Conservation (phyloP, 1,140 invertebrate species). For the Potamilus streckersoni region DNA sequence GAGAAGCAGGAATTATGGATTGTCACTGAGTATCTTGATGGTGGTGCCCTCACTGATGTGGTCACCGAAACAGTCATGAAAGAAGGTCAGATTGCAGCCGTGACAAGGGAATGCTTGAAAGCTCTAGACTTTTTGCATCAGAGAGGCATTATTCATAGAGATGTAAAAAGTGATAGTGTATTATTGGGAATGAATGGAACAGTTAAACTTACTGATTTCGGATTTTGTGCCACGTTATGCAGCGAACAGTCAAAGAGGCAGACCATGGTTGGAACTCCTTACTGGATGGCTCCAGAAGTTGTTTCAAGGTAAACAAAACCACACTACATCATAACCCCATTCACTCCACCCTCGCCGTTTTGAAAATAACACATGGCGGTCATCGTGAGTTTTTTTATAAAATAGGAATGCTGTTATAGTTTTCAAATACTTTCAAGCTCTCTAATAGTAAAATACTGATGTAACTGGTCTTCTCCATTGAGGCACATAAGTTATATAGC, state of each 20-base stretch:
- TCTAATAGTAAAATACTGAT: too few relatives aligned
- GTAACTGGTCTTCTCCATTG: too few relatives aligned
- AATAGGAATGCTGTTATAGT: too few relatives aligned
- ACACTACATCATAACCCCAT: not conserved
- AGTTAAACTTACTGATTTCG: conserved; percentile 69
- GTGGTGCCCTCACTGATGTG: conserved; percentile 73
- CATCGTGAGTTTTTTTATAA: too few relatives aligned
- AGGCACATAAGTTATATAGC: too few relatives aligned
- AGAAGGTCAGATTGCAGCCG: conserved; percentile 95
- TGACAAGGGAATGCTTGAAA: conserved; percentile 90
- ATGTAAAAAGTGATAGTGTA: conserved; percentile 70
- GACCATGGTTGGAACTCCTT: conserved; percentile 69
- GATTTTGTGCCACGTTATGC: conserved; percentile 68
- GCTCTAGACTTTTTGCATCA: conserved; percentile 96
- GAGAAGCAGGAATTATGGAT: conserved; percentile 73
- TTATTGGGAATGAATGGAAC: conserved; percentile 65
- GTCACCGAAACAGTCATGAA: conserved; percentile 73
- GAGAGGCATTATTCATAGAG: conserved; percentile 95
- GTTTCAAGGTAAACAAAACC: conserved; percentile 53
- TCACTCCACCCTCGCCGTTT: not conserved
- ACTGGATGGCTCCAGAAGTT: conserved; percentile 68
- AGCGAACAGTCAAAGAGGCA: conserved; percentile 59
- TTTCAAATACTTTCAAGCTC: too few relatives aligned
- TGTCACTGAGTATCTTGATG: conserved; percentile 73
- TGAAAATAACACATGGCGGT: not conserved